Conservation (phyloP, 35 echinoderm and acorn worm species). For the Heliocidaris erythrogramma region DNA sequence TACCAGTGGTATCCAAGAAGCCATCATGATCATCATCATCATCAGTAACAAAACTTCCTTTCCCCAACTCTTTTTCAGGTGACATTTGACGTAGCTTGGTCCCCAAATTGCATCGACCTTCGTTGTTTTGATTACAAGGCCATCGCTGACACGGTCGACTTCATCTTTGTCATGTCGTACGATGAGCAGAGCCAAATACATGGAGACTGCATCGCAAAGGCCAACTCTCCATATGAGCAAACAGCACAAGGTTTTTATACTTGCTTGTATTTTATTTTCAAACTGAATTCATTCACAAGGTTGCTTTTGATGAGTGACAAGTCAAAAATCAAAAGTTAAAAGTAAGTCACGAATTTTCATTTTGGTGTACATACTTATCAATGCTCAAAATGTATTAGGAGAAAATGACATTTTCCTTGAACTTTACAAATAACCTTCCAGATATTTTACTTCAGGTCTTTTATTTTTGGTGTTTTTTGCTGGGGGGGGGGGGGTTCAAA, state of each 20-base stretch:
- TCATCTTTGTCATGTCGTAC: slow-evolving; percentile 94
- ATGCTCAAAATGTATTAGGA: neutral
- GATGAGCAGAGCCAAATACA: slow-evolving; percentile 92
- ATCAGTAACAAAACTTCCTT: too few species aligned
- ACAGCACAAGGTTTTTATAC: slow-evolving; percentile 65
- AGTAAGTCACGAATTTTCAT: neutral
- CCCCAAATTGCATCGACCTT: slow-evolving; percentile 83
- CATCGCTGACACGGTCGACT: slow-evolving; percentile 73
- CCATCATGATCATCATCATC: too few species aligned
- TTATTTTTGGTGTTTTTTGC: too few species aligned
- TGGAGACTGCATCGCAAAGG: slow-evolving; percentile 87
- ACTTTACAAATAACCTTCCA: too few species aligned
- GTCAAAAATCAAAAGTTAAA: neutral
- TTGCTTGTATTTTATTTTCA: neutral
- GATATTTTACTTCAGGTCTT: too few species aligned
- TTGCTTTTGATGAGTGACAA: neutral
- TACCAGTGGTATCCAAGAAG: too few species aligned
- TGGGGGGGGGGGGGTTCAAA: neutral
- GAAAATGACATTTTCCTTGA: neutral
- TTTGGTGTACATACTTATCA: neutral
- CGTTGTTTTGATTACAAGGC: slow-evolving; percentile 95
- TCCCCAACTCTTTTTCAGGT: slow-evolving; percentile 53
- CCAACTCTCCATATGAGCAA: slow-evolving; percentile 87
- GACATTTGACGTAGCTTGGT: slow-evolving; percentile 95
- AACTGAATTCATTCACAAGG: neutral